phyloP scores from a whole-genome alignment of 1,140 invertebrate species.

The Meloidogyne hapla region DNA sequence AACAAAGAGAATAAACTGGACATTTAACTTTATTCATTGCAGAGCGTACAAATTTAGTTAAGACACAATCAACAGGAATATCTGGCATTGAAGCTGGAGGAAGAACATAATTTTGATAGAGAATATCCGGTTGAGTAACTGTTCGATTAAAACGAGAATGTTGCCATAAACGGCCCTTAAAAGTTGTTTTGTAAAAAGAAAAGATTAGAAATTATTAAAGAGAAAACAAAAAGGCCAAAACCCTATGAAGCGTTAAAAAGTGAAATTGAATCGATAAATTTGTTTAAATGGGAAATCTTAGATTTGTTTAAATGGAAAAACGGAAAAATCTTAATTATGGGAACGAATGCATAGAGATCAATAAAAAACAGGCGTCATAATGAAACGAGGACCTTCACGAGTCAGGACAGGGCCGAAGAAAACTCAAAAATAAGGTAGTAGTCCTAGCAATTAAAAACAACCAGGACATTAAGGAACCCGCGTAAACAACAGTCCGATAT shows the following conservation, averaged over 20 bases:
- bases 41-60: conserved; percentile 83
- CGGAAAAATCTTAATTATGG: not conserved
- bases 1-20: conserved; percentile 95
- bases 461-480: no score
- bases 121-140: conserved; percentile 46
- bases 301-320: not conserved
- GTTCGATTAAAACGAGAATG: conserved; percentile 34
- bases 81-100: conserved; percentile 68
- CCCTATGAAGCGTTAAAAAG: not conserved
- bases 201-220: no score
- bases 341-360: no score
- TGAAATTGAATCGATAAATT: not conserved
- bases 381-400: no score
- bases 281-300: not conserved
- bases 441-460: no score
- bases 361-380: no score
- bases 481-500: not conserved
- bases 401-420: no score
- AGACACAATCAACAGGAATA: conserved; percentile 80
- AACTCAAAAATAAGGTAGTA: no score
- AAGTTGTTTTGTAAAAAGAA: not conserved
- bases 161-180: conserved; percentile 46
- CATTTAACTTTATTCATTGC: conserved; percentile 99
- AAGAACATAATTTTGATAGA: conserved; percentile 51
- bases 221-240: not conserved